These are phyloP conservation scores for Threskiornis aethiopicus DNA, from an alignment of 2,797 vertebrate species.

Conservation along the genomic window DNA sequence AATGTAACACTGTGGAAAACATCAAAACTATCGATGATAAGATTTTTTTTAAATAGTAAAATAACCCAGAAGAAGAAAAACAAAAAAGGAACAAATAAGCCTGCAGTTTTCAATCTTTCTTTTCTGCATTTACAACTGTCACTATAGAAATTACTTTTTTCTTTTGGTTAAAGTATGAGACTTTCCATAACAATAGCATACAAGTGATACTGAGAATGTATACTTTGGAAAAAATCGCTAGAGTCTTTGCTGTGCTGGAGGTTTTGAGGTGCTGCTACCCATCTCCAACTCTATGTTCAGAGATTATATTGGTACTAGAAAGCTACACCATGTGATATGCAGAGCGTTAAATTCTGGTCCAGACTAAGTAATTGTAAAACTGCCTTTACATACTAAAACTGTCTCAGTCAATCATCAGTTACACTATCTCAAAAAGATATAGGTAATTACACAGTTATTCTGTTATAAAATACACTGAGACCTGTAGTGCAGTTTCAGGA, in stretches of 20 bases:
- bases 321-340: neutral
- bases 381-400: neutral
- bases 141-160: neutral
- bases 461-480: neutral
- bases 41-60: neutral
- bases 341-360: neutral
- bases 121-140: slow-evolving; percentile 32
- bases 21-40: neutral
- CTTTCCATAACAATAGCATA: neutral
- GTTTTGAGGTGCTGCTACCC: neutral
- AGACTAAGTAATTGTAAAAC: neutral
- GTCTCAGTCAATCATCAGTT: neutral
- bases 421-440: neutral
- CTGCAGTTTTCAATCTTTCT: slow-evolving; percentile 12
- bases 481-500: neutral
- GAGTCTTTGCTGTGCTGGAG: neutral
- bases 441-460: neutral
- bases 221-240: neutral
- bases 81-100: slow-evolving; percentile 14
- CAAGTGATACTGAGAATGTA: rapidly evolving
- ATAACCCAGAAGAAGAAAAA: neutral
- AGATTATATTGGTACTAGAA: neutral
- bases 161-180: neutral
- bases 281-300: neutral
- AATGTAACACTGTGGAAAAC: neutral